Base-by-base conservation (phyloP, 2,888 invertebrate species). In the Cheilosia variabilis region DNA sequence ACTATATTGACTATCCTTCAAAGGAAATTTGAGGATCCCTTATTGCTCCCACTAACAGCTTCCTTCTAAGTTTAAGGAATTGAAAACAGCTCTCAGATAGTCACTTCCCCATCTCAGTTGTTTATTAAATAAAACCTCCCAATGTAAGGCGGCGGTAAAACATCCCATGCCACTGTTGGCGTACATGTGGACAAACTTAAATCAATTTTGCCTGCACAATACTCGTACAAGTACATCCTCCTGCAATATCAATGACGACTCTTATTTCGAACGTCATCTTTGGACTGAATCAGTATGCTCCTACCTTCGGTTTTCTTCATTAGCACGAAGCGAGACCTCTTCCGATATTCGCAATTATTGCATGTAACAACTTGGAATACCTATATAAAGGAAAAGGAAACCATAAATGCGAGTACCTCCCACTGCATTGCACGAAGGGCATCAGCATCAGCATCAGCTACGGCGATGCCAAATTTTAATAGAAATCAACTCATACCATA, bases 401-500 rank as follows among this genome's bases (percentile, higher is more conserved):
- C 17, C 17, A 19, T 9, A 75, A 41, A 47, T 66, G 60, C 55
- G 31, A 4, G 1, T 52, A 52, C 15, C 5, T 24, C 52, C 27
- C 52, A 37, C 60, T 60, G 47, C 37, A 50, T 37, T 37, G 13
- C 60, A 27, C 15, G 55, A 57, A 27, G 65, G 65, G 10, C 57
- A 65, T 50, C 41, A 19, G n/a, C 63, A 5, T n/a, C n/a, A n/a
- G n/a, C n/a, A n/a, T n/a, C n/a, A n/a, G n/a, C n/a, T n/a, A n/a
- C n/a, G n/a, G n/a, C n/a, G n/a, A n/a, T 27, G 45, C 62, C 63
- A 63, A 75, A 81, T 75, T 81, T 81, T 62, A 81, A 81, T 76
- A 63, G 80, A 37, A 81, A 62, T 37, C 22, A 69, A 52, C 57
- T 43, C 65, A 71, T 19, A 31, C 55, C 22, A 19, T 24, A 52